A percentile compares a stretch with the other conserved stretches of the same genome.
Evolutionary conservation across 2,113 vertebrate species (phyloP).

Genomic region (Rhinolophus ferrumequinum): DNA sequence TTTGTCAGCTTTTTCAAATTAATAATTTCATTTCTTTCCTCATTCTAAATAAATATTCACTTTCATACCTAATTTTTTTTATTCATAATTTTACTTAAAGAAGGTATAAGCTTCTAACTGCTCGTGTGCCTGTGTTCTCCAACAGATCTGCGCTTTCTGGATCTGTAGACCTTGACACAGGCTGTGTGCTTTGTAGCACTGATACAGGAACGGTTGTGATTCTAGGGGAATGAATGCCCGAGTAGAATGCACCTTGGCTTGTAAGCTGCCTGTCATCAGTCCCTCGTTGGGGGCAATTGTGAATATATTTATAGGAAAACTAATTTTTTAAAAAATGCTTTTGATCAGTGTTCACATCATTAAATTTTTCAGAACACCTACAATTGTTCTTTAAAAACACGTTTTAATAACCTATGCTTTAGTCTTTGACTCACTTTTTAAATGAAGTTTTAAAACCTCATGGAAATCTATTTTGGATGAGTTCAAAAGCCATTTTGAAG

Average conservation of each 20-base stretch:
- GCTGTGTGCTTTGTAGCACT: neutral
- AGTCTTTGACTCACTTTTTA: neutral
- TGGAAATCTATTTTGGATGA: neutral
- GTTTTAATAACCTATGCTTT: neutral
- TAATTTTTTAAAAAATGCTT: neutral
- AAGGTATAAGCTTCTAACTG: neutral
- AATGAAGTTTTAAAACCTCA: constrained; percentile 10
- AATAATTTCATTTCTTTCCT: neutral
- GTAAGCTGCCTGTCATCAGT: neutral
- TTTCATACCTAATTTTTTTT: neutral
- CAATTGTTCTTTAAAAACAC: neutral
- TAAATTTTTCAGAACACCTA: neutral
- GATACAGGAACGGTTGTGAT: neutral
- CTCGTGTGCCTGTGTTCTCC: neutral
- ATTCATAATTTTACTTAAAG: neutral
- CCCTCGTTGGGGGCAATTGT: neutral
- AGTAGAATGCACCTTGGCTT: neutral
- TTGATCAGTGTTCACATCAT: neutral
- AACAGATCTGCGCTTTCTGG: neutral
- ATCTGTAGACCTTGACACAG: neutral
- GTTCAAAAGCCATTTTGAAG: neutral
- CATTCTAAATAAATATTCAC: neutral
- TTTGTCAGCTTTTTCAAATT: neutral
- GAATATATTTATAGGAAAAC: neutral
- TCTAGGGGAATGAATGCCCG: neutral